Percentiles rank a stretch among this genome's conserved stretches.
These are phyloP conservation scores for Papilio protenor DNA, from an alignment of 2,888 invertebrate genomes.

Conservation along the genomic window DNA sequence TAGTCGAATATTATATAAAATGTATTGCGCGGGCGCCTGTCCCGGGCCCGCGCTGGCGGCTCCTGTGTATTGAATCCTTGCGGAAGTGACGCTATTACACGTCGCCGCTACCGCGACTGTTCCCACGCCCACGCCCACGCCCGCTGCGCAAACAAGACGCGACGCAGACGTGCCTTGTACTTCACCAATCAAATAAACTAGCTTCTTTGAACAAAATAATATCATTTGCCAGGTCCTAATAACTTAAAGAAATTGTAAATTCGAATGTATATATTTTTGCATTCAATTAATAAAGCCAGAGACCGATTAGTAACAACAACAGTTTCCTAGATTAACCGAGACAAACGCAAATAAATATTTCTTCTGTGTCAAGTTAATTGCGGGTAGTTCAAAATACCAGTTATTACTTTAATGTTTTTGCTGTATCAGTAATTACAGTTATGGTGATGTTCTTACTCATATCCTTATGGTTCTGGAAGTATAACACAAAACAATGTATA, in stretches of 20 bases:
- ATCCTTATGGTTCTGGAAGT: no score
- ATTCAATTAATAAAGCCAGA: no score
- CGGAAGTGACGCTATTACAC: neutral
- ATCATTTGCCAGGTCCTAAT: neutral
- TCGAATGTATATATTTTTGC: no score
- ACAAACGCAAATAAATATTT: no score
- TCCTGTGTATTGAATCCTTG: neutral
- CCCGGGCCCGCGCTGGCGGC: neutral
- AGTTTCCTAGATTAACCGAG: no score
- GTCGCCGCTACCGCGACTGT: neutral
- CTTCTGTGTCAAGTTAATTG: no score
- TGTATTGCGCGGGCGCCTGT: neutral
- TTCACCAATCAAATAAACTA: neutral
- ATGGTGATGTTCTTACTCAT: no score
- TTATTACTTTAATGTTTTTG: no score
- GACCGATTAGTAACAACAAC: no score
- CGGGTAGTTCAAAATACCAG: no score
- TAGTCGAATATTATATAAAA: neutral
- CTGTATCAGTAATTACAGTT: no score
- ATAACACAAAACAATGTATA: no score
- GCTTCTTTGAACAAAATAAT: neutral
- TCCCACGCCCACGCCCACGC: neutral
- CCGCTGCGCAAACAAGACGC: neutral
- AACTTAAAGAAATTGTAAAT: neutral
- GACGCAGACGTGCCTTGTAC: neutral